Conservation (phyloP, 37 sponge, comb jelly and placozoan species). For the Amphimedon queenslandica region DNA sequence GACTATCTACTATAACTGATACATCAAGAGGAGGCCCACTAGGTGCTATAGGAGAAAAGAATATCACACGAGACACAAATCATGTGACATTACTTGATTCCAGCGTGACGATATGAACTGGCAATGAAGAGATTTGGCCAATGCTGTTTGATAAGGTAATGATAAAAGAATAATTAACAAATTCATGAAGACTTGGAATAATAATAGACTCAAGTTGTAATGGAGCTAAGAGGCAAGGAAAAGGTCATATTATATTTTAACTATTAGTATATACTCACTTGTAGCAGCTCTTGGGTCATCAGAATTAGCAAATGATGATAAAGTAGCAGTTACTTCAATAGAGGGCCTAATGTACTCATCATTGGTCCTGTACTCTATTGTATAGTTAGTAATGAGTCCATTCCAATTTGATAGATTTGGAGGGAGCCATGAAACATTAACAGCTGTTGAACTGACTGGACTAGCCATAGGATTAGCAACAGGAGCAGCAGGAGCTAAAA, state of each 20-base stretch:
- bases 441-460: neutral
- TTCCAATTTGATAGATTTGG: constrained; percentile 16
- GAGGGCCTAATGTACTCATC: neutral
- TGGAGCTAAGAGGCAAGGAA: neutral
- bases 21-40: neutral
- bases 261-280: neutral
- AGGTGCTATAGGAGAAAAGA: neutral
- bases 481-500: constrained; percentile 25
- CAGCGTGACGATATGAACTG: neutral
- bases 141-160: constrained; percentile 6
- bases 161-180: constrained; percentile 3
- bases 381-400: constrained; percentile 32
- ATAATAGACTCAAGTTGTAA: neutral
- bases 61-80: too few relatives aligned
- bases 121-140: neutral
- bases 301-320: neutral
- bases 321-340: neutral
- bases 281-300: neutral
- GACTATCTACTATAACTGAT: neutral
- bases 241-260: neutral
- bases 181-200: constrained; percentile 9
- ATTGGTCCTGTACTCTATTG: constrained; percentile 11
- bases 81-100: too few relatives aligned
- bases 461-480: constrained; percentile 7
- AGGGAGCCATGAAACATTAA: constrained; percentile 21